Conservation (phyloP, 1,140 invertebrate species). For the Drosophila varians region DNA sequence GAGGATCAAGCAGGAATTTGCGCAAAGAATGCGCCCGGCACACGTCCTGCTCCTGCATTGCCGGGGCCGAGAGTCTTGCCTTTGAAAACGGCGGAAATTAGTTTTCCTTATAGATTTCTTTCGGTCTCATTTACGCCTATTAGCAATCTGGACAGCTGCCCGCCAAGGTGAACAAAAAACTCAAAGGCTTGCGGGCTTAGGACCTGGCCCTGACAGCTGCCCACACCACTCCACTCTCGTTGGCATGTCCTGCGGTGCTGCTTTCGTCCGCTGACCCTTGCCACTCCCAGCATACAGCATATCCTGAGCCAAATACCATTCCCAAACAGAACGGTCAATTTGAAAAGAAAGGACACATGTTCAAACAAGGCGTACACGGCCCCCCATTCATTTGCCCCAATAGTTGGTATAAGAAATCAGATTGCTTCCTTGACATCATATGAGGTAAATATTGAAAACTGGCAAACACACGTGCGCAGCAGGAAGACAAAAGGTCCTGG, state of each 20-base stretch:
- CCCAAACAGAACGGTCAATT: conserved; percentile 59
- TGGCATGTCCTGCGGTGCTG: conserved; percentile 56
- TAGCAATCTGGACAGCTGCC: conserved; percentile 69
- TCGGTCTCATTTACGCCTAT: conserved; percentile 72
- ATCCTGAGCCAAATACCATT: conserved; percentile 53
- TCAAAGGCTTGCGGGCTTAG: conserved; percentile 64
- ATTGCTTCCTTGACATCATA: conserved; percentile 66
- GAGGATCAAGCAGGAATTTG: conserved; percentile 58
- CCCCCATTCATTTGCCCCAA: conserved; percentile 24
- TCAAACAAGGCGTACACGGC: conserved; percentile 59
- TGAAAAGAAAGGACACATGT: conserved; percentile 57
- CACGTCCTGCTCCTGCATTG: conserved; percentile 52
- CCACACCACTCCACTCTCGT: conserved; percentile 55
- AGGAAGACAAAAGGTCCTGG: conserved; percentile 52
- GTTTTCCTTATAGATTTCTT: conserved; percentile 56
- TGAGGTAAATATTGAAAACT: conserved; percentile 69
- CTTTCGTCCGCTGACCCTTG: conserved; percentile 34
- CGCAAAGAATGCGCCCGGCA: conserved; percentile 69
- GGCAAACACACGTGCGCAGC: conserved; percentile 73
- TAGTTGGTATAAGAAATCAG: conserved; percentile 69
- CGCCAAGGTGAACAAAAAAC: conserved; percentile 43
- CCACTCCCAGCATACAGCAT: not conserved
- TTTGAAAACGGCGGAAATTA: conserved; percentile 65
- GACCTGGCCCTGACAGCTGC: conserved; percentile 64
- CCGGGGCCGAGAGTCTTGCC: conserved; percentile 14